Base-by-base conservation (phyloP, 1,140 invertebrate species). In the Drosophila santomea region DNA sequence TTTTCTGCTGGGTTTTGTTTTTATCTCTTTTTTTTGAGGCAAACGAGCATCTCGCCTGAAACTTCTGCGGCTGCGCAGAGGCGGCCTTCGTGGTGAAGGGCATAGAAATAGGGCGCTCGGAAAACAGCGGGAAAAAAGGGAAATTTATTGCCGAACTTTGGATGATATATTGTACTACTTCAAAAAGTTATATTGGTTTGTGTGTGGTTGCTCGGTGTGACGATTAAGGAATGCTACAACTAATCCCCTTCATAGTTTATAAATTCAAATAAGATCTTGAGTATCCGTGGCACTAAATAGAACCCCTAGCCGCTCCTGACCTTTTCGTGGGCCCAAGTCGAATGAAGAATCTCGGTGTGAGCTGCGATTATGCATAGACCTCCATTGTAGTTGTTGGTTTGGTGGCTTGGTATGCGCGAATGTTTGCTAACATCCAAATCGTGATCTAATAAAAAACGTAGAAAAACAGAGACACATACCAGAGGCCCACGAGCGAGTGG, bases 371-470 rank as follows among this genome's bases (percentile, higher is more conserved):
- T 79, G 75, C 77, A 75, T 68, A 60, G 58, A 61, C 81, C 69
- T 63, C 76, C 59, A 82, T 77, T 78, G 74, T 69, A 54, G 73
- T 60, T 58, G 61, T 50, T 36, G 54, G 63, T 71, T 72, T n/a
- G 17, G 61, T 57, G 51, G 55, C 64, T 55, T 75, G 78, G 83
- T 79, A 86, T 86, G 83, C 79, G 83, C 82, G 71, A 86, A 88
- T 88, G 79, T 86, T 86, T 88, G 79, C 83, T 56, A 88, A 86
- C 83, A 88, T 83, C 77, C 74, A 83, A 86, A 82, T 86, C 83
- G 83, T 86, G 83, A 86, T 86, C 83, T 82, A 88, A 86, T 86
- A 86, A 88, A 75, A 81, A 77, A 77, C 69, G 50, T 59, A 74
- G 41, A 45, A 63, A 66, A 72, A 45, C 55, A 62, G 66, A 78